These are phyloP conservation scores for Callocephalon fimbriatum DNA, from an alignment of 2,113 vertebrate species.

Conservation along the genomic window DNA sequence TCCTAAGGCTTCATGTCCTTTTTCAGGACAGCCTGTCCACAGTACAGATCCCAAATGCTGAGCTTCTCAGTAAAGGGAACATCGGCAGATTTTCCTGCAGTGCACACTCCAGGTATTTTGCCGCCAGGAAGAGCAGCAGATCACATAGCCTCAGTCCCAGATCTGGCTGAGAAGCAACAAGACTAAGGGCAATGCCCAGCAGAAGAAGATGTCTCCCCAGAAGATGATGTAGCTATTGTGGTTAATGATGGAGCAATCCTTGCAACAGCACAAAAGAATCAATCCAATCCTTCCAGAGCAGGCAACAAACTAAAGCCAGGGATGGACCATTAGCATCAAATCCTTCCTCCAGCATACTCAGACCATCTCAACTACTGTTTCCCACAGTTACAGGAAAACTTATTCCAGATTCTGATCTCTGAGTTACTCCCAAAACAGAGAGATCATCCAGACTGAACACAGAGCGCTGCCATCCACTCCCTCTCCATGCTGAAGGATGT, in stretches of 20 bases:
- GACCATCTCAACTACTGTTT: neutral
- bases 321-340: neutral
- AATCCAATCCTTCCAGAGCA: neutral
- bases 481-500: rapidly evolving
- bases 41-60: neutral
- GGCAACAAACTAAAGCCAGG: neutral
- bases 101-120: neutral
- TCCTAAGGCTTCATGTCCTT: neutral
- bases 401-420: neutral
- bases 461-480: neutral
- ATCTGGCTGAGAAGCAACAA: neutral
- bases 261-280: neutral
- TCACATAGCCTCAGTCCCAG: neutral
- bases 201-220: neutral
- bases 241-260: neutral
- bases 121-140: neutral
- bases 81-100: neutral
- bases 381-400: neutral
- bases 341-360: neutral
- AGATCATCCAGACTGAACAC: rapidly evolving
- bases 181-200: neutral
- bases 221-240: neutral
- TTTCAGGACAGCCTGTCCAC: neutral
- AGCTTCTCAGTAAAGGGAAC: neutral
- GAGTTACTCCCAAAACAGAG: neutral